A percentile compares a stretch with the other conserved stretches of the same genome.
Evolutionary conservation across 2,888 invertebrate genomes (phyloP).

Genomic region (Sericinus montela): DNA sequence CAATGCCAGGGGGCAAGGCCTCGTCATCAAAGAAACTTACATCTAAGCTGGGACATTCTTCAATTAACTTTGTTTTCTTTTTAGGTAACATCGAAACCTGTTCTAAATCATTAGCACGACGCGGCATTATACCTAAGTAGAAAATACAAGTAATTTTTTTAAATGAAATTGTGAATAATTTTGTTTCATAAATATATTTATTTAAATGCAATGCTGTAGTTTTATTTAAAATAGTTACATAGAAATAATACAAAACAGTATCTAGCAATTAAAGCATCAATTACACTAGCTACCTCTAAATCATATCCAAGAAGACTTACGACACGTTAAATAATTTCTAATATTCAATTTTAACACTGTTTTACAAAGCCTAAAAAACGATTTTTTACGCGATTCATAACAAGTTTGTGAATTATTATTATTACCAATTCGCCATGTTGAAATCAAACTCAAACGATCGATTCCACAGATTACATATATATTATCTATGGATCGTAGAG

Average conservation of each 20-base stretch:
- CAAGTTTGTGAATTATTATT: constrained; percentile 8
- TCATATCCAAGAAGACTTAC: constrained; percentile 18
- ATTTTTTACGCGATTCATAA: constrained; percentile 6
- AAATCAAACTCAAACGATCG: constrained; percentile 34
- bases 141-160: constrained; percentile 11
- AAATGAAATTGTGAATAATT: not conserved
- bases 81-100: constrained; percentile 45
- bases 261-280: constrained; percentile 8
- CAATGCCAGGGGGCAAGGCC: constrained; percentile 83
- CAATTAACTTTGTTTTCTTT: constrained; percentile 54
- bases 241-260: not conserved
- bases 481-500: too few species aligned
- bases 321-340: not conserved
- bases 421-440: constrained; percentile 64
- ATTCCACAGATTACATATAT: constrained; percentile 25
- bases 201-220: too few species aligned
- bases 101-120: constrained; percentile 50
- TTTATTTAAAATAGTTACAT: too few species aligned
- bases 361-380: not conserved
- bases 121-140: constrained; percentile 46
- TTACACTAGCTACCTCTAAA: constrained; percentile 6
- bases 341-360: not conserved
- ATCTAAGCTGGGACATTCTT: constrained; percentile 48
- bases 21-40: constrained; percentile 65
- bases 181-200: too few species aligned